These are phyloP conservation scores for Chloroceryle aenea DNA, from an alignment of 2,113 vertebrate species.

Conservation along the genomic window DNA sequence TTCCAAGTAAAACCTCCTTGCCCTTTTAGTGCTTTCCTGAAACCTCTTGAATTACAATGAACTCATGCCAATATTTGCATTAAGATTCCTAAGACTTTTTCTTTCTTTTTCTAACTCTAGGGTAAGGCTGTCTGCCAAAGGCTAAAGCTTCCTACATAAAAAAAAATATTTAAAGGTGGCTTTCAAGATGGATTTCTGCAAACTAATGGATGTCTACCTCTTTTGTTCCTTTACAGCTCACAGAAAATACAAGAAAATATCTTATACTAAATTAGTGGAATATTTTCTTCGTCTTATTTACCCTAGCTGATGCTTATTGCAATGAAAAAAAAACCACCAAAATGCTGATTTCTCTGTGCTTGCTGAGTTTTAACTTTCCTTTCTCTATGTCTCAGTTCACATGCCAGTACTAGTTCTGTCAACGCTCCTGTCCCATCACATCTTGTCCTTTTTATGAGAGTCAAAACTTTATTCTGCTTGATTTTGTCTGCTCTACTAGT, in stretches of 20 bases:
- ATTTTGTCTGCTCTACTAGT: neutral
- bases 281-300: neutral
- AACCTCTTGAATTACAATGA: conserved; percentile 18
- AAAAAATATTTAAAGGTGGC: neutral
- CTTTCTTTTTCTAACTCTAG: neutral
- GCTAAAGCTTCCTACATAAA: neutral
- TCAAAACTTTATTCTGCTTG: neutral
- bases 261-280: neutral
- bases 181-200: conserved; percentile 8
- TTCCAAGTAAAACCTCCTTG: neutral
- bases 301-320: neutral
- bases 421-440: neutral
- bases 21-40: neutral
- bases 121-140: neutral
- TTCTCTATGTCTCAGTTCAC: neutral
- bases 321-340: neutral
- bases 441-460: neutral
- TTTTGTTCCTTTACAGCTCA: neutral
- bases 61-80: conserved; percentile 11
- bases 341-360: neutral
- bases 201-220: neutral
- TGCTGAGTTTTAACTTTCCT: neutral
- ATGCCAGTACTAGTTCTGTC: neutral
- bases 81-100: neutral
- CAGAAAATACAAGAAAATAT: neutral